A percentile compares a stretch with the other conserved stretches of the same genome.
Evolutionary conservation across 2,888 invertebrate species (phyloP).

Genomic region (Ophion ellenae): DNA sequence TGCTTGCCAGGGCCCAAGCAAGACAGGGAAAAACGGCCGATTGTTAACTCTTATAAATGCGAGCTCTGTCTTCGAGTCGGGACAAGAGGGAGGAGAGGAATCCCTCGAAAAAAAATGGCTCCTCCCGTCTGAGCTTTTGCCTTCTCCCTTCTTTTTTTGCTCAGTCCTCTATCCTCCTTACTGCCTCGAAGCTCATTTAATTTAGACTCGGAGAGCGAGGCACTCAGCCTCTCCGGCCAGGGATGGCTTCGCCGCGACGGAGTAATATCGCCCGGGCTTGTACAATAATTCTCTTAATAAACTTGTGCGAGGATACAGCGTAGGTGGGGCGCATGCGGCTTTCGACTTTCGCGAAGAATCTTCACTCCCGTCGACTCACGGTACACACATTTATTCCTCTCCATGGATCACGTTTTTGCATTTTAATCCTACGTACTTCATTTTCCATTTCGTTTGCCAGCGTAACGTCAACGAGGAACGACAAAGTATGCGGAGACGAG

Average conservation of each 20-base stretch:
- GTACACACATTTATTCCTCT: conserved; percentile 9
- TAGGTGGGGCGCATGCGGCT: neutral
- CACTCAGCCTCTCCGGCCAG: conserved; percentile 7
- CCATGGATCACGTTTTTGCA: neutral
- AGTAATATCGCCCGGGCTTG: conserved; percentile 31
- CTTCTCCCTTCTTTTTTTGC: neutral
- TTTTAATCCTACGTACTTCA: neutral
- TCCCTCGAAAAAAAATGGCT: conserved; percentile 30
- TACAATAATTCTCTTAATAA: conserved; percentile 50
- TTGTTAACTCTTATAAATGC: conserved; percentile 46
- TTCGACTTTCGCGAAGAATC: too few relatives aligned
- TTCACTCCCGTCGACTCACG: too few relatives aligned
- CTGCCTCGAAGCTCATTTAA: conserved; percentile 30
- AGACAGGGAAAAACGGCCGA: conserved; percentile 11
- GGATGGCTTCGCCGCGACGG: conserved; percentile 22
- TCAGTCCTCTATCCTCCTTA: neutral
- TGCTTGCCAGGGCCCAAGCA: neutral
- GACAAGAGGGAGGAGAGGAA: conserved; percentile 17
- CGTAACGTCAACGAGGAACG: too few relatives aligned
- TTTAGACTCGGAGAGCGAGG: conserved; percentile 21
- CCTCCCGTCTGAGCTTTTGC: neutral
- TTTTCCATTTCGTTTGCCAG: too few relatives aligned
- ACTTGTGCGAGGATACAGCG: conserved; percentile 10
- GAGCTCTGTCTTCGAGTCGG: conserved; percentile 37
- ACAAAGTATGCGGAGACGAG: too few relatives aligned